Base-by-base conservation (phyloP, 2,797 vertebrate species). In the Esox lucius region DNA sequence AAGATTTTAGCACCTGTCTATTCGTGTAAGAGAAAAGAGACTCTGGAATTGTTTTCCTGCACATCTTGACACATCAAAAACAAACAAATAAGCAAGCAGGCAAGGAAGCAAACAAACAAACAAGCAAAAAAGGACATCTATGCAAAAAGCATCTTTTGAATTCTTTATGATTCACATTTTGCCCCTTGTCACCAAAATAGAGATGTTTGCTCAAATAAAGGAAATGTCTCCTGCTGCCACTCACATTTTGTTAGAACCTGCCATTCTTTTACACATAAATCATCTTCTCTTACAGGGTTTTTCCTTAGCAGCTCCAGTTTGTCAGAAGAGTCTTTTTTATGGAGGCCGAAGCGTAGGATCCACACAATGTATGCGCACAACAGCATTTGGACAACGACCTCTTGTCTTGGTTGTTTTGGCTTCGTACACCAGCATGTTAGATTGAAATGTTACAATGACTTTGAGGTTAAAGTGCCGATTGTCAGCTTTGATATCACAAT, bases 1-100 rank as follows among this genome's bases (percentile, higher is more conserved):
- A 86, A 91, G 91, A 88, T 89, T 89, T 79, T 87, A 89, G 89
- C 86, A 88, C 87, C 84, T 80, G 86, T 91, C 90, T 88, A 80
- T 80, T 84, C 71, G 81, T 92, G 78, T 90, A 86, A 90, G 90
- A 90, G 89, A 84, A 74, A 79, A 19, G 78, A 79, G 75, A 83
- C 73, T 84, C 80, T 79, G 87, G 85, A 90, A 89, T 78, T 86
- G 83, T 77, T 79, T 26, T 67, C 82, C 85, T 48, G 84, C 87
- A 77, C 78, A 84, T 85, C 88, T 19, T 73, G 84, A 82, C 83
- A 84, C 85, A 84, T 77, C 76, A 62, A 66, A 88, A 87, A 91
- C 89, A 90, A 89, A 90, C 84, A 68, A 68, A 22, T 31, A 71
- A 59, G 56, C 49, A 56, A 61, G 56, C 70, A 70, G 48, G 8